These are phyloP conservation scores for Entelurus aequoreus DNA, from an alignment of 2,113 vertebrate genomes.

Conservation along the genomic window DNA sequence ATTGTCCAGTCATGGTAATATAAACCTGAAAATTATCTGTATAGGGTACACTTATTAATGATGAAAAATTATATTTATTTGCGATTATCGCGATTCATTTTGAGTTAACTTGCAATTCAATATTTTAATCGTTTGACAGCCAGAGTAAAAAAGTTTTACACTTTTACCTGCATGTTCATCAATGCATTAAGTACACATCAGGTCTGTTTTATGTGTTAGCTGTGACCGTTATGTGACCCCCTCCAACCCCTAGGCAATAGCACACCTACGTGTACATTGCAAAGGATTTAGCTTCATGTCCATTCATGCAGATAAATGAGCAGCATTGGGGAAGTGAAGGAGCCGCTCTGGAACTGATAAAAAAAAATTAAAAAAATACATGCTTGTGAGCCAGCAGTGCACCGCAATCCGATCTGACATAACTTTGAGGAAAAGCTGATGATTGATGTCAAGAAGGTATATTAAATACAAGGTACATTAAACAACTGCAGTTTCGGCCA, in stretches of 20 bases:
- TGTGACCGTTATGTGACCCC: slow-evolving; percentile 36
- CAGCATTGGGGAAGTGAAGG: slow-evolving; percentile 37
- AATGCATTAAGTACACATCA: slow-evolving; percentile 25
- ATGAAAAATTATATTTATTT: no score
- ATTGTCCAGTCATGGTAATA: no score
- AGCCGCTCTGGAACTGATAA: slow-evolving; percentile 34
- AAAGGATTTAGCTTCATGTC: no score
- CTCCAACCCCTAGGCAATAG: slow-evolving; percentile 6
- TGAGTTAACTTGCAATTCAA: no score
- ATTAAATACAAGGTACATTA: slow-evolving; percentile 31
- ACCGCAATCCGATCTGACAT: slow-evolving; percentile 45
- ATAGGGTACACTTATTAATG: no score
- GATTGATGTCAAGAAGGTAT: slow-evolving; percentile 31
- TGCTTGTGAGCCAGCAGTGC: slow-evolving; percentile 34
- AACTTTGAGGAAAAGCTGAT: slow-evolving; percentile 22
- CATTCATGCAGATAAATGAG: slow-evolving; percentile 42
- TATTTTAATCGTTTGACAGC: no score
- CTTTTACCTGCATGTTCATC: slow-evolving; percentile 29
- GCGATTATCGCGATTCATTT: no score
- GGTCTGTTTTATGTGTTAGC: slow-evolving; percentile 32
- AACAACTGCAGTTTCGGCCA: slow-evolving; percentile 2
- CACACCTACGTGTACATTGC: slow-evolving; percentile 8
- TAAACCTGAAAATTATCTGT: no score
- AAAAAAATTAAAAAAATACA: slow-evolving; percentile 5
- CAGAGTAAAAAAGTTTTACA: slow-evolving; percentile 1